Evolutionary conservation across 2,888 invertebrate genomes (phyloP).

Genomic region (Tipula confusa): DNA sequence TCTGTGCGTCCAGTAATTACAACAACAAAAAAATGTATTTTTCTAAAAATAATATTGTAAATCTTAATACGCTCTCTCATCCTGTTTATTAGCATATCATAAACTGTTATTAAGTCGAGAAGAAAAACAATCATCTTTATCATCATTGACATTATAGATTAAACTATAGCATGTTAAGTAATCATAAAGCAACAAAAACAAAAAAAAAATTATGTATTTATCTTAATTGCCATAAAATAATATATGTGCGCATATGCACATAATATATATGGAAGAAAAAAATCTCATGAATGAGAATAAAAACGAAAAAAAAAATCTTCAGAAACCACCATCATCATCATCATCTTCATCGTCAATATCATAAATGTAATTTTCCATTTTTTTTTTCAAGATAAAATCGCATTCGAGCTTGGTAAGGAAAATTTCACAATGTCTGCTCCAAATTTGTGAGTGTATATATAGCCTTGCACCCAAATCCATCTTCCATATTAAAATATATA

Average conservation of each 20-base stretch:
- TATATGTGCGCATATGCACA: neutral
- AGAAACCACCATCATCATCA: neutral
- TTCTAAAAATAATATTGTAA: conserved; percentile 3
- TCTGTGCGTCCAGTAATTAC: neutral
- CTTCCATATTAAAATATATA: neutral
- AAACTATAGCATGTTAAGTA: neutral
- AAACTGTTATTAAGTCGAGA: neutral
- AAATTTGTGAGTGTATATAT: neutral
- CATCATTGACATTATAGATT: conserved; percentile 12
- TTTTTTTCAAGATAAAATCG: neutral
- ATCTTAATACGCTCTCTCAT: neutral
- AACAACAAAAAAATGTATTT: neutral
- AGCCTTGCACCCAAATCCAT: neutral
- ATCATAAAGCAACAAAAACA: conserved; percentile 3
- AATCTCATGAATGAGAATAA: neutral
- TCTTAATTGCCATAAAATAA: conserved; percentile 14
- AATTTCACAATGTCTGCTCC: conserved; percentile 20
- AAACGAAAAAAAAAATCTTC: neutral
- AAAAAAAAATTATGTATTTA: neutral
- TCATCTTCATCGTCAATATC: neutral
- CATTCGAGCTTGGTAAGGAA: neutral
- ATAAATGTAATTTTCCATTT: neutral
- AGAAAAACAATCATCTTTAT: conserved; percentile 3
- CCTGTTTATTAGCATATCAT: conserved; percentile 20
- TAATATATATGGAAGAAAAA: neutral